Evolutionary conservation across 1,140 invertebrate genomes (phyloP), one percentile per base, ranked within the genome.

Genomic region (Aphidius gifuensis): DNA sequence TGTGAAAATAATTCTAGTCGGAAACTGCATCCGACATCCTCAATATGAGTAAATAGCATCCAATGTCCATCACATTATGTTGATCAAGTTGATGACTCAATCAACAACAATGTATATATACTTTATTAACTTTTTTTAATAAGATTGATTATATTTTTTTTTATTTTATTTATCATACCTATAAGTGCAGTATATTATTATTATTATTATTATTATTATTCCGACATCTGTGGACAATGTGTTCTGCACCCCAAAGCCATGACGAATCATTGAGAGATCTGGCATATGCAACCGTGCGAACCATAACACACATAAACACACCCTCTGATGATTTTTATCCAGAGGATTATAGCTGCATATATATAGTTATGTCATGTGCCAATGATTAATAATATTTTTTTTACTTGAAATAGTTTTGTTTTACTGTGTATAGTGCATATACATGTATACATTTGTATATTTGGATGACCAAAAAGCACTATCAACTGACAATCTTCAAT

Each of bases 191-290:
- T 55, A 1, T 40, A 43, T 55, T 9, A 16, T 9, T 32, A 55
- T 55, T 42, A 42, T 43, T 42, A 42, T 43, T 16, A 16, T 16
- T 16, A 16, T 16, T 16, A 16, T 16, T 16, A 16, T 16, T 16
- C 16, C 1, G 16, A 16, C 16, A 16, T 16, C 16, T 16, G 16
- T 16, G 16, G 16, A 16, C 16, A 16, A 16, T 16, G 16, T 16
- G 16, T 16, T 16, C n/a, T n/a, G n/a, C 40, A 50, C 58, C 58
- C 42, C 42, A 38, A 40, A 11, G 58, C 53, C 69, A 74, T 77
- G 73, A 76, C 74, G 72, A 77, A 77, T 77, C 71, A 70, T 65
- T 74, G 74, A 72, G 72, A 77, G 69, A 69, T 16, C 16, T 56
- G 61, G 64, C 72, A 76, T 70, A 74, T 71, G 71, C 61, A 69